Percentiles rank a stretch among this genome's conserved stretches.
phyloP scores from a whole-genome alignment of 2,113 vertebrate genomes.

The Syngnathoides biaculeatus region DNA sequence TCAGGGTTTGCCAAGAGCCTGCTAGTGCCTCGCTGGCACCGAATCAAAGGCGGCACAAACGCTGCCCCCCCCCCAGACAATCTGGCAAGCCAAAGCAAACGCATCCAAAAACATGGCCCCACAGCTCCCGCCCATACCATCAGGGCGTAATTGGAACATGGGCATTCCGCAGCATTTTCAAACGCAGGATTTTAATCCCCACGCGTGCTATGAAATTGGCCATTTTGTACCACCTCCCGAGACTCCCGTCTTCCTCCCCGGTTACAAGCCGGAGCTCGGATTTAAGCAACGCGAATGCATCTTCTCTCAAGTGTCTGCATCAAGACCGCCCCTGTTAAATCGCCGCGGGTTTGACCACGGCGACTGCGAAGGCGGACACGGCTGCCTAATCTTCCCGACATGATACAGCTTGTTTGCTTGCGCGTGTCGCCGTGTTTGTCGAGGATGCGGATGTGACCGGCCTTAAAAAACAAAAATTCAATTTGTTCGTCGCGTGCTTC shows the following conservation, averaged over 20 bases:
- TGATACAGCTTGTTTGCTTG: constrained; percentile 58
- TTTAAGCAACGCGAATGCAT: constrained; percentile 35
- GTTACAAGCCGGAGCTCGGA: constrained; percentile 37
- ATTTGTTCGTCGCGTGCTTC: constrained; percentile 49
- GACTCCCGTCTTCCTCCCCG: constrained; percentile 36
- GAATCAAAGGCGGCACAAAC: constrained; percentile 67
- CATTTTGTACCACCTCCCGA: constrained; percentile 62
- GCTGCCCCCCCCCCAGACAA: constrained; percentile 68
- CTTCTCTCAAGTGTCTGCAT: constrained; percentile 43
- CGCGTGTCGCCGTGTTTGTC: constrained; percentile 27
- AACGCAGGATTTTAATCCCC: constrained; percentile 75
- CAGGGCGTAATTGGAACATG: constrained; percentile 70
- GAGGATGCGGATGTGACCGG: constrained; percentile 52
- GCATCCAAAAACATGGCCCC: constrained; percentile 63
- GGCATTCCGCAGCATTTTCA: constrained; percentile 65
- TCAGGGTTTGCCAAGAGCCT: constrained; percentile 64
- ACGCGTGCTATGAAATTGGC: constrained; percentile 79
- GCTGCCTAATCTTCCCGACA: constrained; percentile 72
- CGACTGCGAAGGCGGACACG: constrained; percentile 69
- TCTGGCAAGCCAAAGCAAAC: constrained; percentile 63
- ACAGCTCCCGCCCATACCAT: constrained; percentile 53
- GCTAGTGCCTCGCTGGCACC: constrained; percentile 66
- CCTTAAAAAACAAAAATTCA: constrained; percentile 49
- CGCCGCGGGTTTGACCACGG: constrained; percentile 73
- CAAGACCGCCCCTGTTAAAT: constrained; percentile 43